phyloP scores from a whole-genome alignment of 2,113 vertebrate genomes.

The Xyrauchen texanus region DNA sequence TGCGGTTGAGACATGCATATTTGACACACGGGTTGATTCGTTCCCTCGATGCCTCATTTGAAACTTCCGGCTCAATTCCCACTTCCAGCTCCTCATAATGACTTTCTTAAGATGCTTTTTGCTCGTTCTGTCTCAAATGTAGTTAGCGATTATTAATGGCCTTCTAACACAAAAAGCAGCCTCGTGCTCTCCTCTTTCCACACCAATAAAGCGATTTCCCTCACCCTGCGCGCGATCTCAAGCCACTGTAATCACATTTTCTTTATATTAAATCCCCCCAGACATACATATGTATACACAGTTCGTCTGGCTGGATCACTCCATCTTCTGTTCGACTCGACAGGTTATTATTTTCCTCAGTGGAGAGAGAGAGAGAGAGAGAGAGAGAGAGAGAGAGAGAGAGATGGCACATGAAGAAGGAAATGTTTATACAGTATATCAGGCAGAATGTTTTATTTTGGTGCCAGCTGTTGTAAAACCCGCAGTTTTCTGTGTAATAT shows the following conservation, averaged over 20 bases:
- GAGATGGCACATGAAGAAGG: slow-evolving; percentile 2
- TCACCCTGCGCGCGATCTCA: slow-evolving; percentile 63
- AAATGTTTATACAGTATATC: slow-evolving; percentile 38
- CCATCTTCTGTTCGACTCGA: slow-evolving; percentile 52
- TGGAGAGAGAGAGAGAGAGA: neutral
- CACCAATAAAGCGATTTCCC: slow-evolving; percentile 76
- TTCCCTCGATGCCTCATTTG: neutral
- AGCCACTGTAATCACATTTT: slow-evolving; percentile 73
- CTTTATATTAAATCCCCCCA: slow-evolving; percentile 73
- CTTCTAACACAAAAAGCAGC: slow-evolving; percentile 56
- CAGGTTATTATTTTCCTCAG: slow-evolving; percentile 44
- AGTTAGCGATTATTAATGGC: slow-evolving; percentile 77
- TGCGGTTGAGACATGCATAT: neutral
- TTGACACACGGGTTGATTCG: slow-evolving; percentile 1
- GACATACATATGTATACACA: slow-evolving; percentile 78
- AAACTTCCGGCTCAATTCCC: slow-evolving; percentile 40
- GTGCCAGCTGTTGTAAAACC: slow-evolving; percentile 38
- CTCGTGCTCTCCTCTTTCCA: slow-evolving; percentile 59
- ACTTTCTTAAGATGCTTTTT: slow-evolving; percentile 61
- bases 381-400: neutral
- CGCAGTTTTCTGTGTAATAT: slow-evolving; percentile 37
- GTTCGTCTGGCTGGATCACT: slow-evolving; percentile 62
- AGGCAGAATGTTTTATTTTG: slow-evolving; percentile 30
- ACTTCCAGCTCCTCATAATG: slow-evolving; percentile 5
- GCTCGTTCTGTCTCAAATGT: slow-evolving; percentile 69